Percentiles rank a stretch among this genome's conserved stretches.
phyloP scores from a whole-genome alignment of 1,140 invertebrate genomes.

The Aethina tumida region DNA sequence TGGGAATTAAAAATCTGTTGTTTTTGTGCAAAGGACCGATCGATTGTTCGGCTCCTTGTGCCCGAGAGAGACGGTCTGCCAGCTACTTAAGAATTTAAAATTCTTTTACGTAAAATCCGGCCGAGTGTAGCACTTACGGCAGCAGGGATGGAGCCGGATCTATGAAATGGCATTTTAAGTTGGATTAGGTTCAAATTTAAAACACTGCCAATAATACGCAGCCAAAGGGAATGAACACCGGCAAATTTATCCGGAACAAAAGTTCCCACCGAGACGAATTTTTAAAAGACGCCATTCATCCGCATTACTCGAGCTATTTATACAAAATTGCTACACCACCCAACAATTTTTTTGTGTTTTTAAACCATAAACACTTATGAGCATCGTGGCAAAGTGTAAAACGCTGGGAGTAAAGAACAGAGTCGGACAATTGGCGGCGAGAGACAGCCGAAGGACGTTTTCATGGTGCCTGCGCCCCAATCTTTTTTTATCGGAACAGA shows the following conservation, averaged over 20 bases:
- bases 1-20: conserved; percentile 40
- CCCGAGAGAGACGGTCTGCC: conserved; percentile 17
- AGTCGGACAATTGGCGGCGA: too few relatives aligned
- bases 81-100: conserved; percentile 40
- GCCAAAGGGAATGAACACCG: conserved; percentile 29
- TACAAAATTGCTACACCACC: too few relatives aligned
- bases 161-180: conserved; percentile 40
- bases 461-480: conserved; percentile 25
- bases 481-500: conserved; percentile 34
- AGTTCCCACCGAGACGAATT: too few relatives aligned
- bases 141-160: conserved; percentile 31
- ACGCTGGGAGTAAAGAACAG: too few relatives aligned
- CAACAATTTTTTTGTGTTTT: too few relatives aligned
- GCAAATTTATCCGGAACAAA: conserved; percentile 25
- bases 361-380: too few relatives aligned
- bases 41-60: background rate
- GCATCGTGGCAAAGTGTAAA: too few relatives aligned
- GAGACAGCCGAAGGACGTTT: too few relatives aligned
- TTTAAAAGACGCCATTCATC: too few relatives aligned
- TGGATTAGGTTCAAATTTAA: conserved; percentile 37
- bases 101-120: conserved; percentile 36
- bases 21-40: conserved; percentile 27
- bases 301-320: too few relatives aligned
- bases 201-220: conserved; percentile 35
- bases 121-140: conserved; percentile 33